Evolutionary conservation across 2,113 vertebrate species (phyloP), one percentile per base, ranked within the genome.

Genomic region (Dicaeum eximium): DNA sequence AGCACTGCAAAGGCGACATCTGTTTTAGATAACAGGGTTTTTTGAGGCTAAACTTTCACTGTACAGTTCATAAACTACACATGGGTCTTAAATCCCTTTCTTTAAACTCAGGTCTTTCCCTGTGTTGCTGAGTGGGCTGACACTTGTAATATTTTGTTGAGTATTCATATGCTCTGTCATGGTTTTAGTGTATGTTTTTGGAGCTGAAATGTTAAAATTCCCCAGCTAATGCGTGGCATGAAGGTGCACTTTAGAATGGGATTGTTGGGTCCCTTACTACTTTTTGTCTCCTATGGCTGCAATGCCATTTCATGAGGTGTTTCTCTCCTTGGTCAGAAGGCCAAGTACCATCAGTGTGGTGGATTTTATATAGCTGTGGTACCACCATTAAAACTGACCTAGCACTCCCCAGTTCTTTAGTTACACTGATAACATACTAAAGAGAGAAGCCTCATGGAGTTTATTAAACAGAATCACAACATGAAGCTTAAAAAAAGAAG

Each of bases 1-100:
- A 82, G 70, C 72, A 40, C 88, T 97, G 78, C 42, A 83, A 91
- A 94, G 93, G 89, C 88, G 92, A 91, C 96, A 95, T 98, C 94
- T 97, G 96, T 92, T 94, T 97, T 97, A 92, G 95, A 93, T 97
- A 95, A 95, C 72, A 5, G 11, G 47, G 33, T 72, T 88, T 81
- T 81, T 91, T 80, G 48, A 50, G 88, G 78, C 85, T 85, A 60
- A 94, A 74, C 54, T 94, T 97, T 90, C 61, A 78, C 88, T 80
- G 65, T 93, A 74, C 91, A 91, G 47, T 94, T 96, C 91, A 93
- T 96, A 95, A 97, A 94, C 78, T 91, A 60, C 23, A 51, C 25
- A n/a, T 4, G 13, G 22, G n/a, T 89, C 89, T 96, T 93, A 78
- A 77, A 78, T 94, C 62, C 60, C 53, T 66, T 86, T 77, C 66